A percentile compares a stretch with the other conserved stretches of the same genome.
These are phyloP conservation scores for Coleophora deauratella DNA, from an alignment of 2,888 invertebrate genomes.

Conservation along the genomic window DNA sequence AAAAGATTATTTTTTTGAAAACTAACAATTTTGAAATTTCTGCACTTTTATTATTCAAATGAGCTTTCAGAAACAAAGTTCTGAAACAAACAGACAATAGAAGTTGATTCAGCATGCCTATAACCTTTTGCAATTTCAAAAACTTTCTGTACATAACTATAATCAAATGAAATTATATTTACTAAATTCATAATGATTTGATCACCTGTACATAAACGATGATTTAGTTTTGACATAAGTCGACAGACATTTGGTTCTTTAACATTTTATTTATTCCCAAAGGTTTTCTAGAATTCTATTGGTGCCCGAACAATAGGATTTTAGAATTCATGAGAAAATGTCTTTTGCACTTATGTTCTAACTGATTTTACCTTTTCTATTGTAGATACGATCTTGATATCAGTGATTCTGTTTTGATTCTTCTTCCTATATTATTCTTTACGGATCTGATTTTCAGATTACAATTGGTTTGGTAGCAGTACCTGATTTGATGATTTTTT, in stretches of 20 bases:
- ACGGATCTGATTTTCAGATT: constrained; percentile 29
- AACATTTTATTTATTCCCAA: constrained; percentile 11
- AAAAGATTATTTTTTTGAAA: too few relatives aligned
- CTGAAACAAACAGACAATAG: too few relatives aligned
- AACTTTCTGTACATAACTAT: too few relatives aligned
- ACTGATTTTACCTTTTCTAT: constrained; percentile 16
- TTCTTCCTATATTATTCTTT: constrained; percentile 1
- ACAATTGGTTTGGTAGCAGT: constrained; percentile 24
- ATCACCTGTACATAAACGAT: constrained; percentile 9
- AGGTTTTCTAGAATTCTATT: constrained; percentile 27
- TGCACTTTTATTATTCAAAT: too few relatives aligned
- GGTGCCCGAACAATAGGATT: constrained; percentile 48
- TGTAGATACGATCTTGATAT: not conserved
- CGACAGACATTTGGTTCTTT: constrained; percentile 18
- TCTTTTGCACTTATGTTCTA: constrained; percentile 21
- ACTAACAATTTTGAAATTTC: too few relatives aligned
- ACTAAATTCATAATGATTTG: too few relatives aligned
- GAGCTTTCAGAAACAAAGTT: too few relatives aligned
- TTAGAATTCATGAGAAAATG: constrained; percentile 18
- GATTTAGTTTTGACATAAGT: constrained; percentile 24
- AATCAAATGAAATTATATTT: too few relatives aligned
- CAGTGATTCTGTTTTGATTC: not conserved
- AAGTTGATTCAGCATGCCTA: too few relatives aligned
- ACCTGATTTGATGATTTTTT: constrained; percentile 62
- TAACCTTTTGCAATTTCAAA: too few relatives aligned